Conservation (phyloP, 2,888 invertebrate species). For the Fabriciana adippe region DNA sequence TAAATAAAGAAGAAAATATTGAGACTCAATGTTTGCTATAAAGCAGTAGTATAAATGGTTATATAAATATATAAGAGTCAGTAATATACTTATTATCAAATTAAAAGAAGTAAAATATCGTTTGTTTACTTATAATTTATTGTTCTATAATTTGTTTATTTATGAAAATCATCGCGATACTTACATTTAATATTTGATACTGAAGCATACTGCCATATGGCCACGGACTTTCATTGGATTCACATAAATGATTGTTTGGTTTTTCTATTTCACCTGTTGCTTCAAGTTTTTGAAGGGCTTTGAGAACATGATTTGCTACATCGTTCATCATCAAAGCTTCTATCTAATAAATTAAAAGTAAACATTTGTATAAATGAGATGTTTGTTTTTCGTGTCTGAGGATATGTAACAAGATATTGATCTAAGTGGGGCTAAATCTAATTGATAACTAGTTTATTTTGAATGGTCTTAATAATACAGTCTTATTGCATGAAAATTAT, state of each 20-base stretch:
- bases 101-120: no score
- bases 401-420: no score
- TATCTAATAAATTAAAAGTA: conserved; percentile 46
- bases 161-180: background rate
- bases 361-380: background rate
- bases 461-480: no score
- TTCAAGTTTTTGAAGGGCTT: conserved; percentile 53
- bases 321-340: conserved; percentile 71
- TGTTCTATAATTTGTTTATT: no score
- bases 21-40: background rate
- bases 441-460: no score
- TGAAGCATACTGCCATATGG: conserved; percentile 60
- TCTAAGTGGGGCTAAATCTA: no score
- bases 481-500: no score
- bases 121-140: no score
- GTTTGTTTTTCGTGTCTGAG: no score
- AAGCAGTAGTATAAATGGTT: background rate
- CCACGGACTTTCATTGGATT: conserved; percentile 56
- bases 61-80: background rate
- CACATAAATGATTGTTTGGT: conserved; percentile 53
- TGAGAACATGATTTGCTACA: conserved; percentile 64
- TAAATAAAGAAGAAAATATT: conserved; percentile 51
- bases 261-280: conserved; percentile 40
- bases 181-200: conserved; percentile 61
- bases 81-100: no score